Evolutionary conservation across 2,888 invertebrate genomes (phyloP), one percentile per base, ranked within the genome.

Genomic region (Hemistola chrysoprasaria): DNA sequence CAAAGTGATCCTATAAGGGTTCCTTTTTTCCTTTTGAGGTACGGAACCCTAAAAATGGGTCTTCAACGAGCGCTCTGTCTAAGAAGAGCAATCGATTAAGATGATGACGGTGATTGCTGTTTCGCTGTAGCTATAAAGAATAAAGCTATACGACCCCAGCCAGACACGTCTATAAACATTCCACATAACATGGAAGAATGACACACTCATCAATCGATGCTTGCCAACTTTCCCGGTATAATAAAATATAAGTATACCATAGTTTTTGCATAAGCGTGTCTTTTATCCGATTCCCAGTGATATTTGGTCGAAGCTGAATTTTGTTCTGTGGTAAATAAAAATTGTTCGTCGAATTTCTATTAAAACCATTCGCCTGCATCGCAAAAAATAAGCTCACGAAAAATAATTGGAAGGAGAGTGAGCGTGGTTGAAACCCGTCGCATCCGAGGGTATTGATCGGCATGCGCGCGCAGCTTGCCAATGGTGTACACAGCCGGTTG

Each of bases 391-490:
- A 72, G 77, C 71, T 62, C 71, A 75, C 72, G 70, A 82, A n/a
- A n/a, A n/a, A n/a, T n/a, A n/a, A 81, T 84, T 81, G 76, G 67
- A 76, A 70, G 70, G 69, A 63, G 67, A 65, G 70, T 59, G 70
- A 73, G 72, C 73, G 81, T 78, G 78, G 75, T 78, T 81, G 71
- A 74, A 82, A 76, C 78, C 68, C 78, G 73, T 71, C 79, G 75
- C 78, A 71, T 73, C 67, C 74, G 71, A 65, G 65, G 69, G 71
- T 87, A 87, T 88, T 82, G 87, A 87, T 87, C 87, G 79, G 66
- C 58, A 62, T 87, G 87, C 87, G 88, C 88, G 88, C 88, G 88
- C 88, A 85, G 47, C 70, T 74, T 75, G 76, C 68, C 59, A 78
- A 75, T 84, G 81, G 76, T 84, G 81, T 85, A 80, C 78, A 85